Evolutionary conservation across 2,113 vertebrate species (phyloP).

Genomic region (Larimichthys crocea): DNA sequence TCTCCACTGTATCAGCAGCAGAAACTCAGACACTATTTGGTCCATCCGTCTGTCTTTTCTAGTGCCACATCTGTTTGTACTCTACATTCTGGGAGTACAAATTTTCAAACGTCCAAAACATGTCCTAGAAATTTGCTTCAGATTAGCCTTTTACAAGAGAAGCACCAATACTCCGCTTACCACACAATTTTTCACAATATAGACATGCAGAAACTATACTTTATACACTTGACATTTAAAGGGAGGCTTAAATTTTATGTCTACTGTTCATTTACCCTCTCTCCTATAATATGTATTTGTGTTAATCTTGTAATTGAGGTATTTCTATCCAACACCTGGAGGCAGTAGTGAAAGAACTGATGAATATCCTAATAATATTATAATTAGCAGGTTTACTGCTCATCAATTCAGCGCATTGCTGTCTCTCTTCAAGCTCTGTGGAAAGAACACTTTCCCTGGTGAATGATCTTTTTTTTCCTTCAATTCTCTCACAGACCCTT

Average conservation of each 20-base stretch:
- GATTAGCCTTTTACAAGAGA: neutral
- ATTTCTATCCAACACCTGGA: conserved; percentile 44
- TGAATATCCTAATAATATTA: conserved; percentile 58
- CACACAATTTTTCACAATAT: neutral
- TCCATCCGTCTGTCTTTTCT: conserved; percentile 9
- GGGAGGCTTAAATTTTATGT: neutral
- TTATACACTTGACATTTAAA: neutral
- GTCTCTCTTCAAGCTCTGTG: conserved; percentile 23
- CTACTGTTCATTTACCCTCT: neutral
- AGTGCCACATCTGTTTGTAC: conserved; percentile 10
- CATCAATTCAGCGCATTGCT: conserved; percentile 50
- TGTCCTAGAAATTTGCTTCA: neutral
- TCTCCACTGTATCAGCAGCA: conserved; percentile 30
- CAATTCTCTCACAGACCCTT: conserved; percentile 23
- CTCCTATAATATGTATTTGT: conserved; percentile 7
- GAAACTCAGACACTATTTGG: conserved; percentile 1
- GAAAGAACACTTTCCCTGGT: conserved; percentile 41
- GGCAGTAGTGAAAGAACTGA: conserved; percentile 37
- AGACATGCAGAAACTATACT: neutral
- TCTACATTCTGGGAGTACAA: neutral
- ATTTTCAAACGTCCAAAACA: neutral
- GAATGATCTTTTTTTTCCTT: conserved; percentile 12
- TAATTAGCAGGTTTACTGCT: conserved; percentile 69
- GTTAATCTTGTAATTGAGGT: conserved; percentile 23
- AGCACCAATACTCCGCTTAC: neutral